Base-by-base conservation (phyloP, 2,888 invertebrate genomes). In the Vesta saturnalis region DNA sequence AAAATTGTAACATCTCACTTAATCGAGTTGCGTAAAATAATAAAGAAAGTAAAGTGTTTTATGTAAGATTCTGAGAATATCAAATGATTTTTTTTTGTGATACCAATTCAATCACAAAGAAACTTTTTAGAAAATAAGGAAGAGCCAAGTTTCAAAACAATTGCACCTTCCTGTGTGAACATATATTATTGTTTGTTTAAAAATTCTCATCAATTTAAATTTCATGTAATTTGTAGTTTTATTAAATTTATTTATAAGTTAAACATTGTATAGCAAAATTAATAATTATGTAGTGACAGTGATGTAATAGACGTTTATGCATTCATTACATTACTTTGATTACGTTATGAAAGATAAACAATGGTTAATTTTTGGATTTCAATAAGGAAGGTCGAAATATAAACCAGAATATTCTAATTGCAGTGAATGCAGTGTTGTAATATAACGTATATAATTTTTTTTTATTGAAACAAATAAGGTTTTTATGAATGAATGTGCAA, bases 71-170 rank as follows among this genome's bases (percentile, higher is more conserved):
- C 18, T 52, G 52, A 19, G 52, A 52, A 52, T 52, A 19, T 52
- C 52, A 52, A 52, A 52, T 12, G 12, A 12, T 47, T 52, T 52
- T 52, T 52, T 52, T 18, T n/a, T n/a, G n/a, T 19, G 52, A 52
- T 52, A 52, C 52, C 6, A 52, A 52, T 52, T 52, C 52, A 52
- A 52, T 52, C 21, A 8, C 52, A 19, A 21, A 52, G 52, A 19
- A 49, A 52, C 52, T 52, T 52, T n/a, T 52, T 21, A 19, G 52
- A n/a, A 21, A 52, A 52, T 52, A 21, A 52, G 52, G 52, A 52
- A 52, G 52, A 39, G 8, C 39, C 1, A 52, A 15, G 19, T 52
- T 52, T 12, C n/a, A 19, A 52, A 18, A 52, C 12, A 52, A 52
- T 19, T 52, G 39, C 52, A 19, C 19, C 52, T 52, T 52, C 52